Base-by-base conservation (phyloP, 2,797 vertebrate species). In the Myiotriccus ornatus region DNA sequence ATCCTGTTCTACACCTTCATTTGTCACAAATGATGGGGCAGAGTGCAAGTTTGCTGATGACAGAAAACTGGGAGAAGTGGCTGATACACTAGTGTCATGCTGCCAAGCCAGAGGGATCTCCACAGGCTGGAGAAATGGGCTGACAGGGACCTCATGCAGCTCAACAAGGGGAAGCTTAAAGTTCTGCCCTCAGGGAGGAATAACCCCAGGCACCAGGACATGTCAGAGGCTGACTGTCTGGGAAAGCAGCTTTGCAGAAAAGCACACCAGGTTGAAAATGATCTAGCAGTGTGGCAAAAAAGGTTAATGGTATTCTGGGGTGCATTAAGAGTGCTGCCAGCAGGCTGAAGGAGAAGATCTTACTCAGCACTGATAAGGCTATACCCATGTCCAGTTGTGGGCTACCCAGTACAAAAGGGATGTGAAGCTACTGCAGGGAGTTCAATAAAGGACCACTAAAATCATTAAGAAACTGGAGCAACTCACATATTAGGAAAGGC, bases 31-130 rank as follows among this genome's bases (percentile, higher is more conserved):
- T 22, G 25, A 89, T 17, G 23, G 46, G 19, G 17, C 30, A 87
- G 35, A 77, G 17, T 4, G 11, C 27, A 47, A 4, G 27, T 39
- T 11, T 37, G 34, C 23, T 47, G 25, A 89, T 60, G 46, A 76
- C 25, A 60, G 34, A 44, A 53, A 89, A 65, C 43, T 25, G 32
- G 19, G 10, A 83, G 16, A 20, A 56, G 34, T 20, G 32, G 43
- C 10, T 65, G 23, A 60, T 39, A 76, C 2, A 71, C 5, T 34
- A 34, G 17, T 1, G 37, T 35, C 1, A 0, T 24, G 11, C 18
- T 70, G 46, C 34, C 39, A 37, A 37, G 30, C 10, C 65, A 84
- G 32, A 81, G 21, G 10, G 37, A 67, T 12, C 28, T 57, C 37
- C 47, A 47, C 25, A 52, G 43, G 30, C 37, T 81, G 41, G n/a